Evolutionary conservation across 2,113 vertebrate genomes (phyloP), one percentile per base, ranked within the genome.

Genomic region (Chaenogobius annularis): DNA sequence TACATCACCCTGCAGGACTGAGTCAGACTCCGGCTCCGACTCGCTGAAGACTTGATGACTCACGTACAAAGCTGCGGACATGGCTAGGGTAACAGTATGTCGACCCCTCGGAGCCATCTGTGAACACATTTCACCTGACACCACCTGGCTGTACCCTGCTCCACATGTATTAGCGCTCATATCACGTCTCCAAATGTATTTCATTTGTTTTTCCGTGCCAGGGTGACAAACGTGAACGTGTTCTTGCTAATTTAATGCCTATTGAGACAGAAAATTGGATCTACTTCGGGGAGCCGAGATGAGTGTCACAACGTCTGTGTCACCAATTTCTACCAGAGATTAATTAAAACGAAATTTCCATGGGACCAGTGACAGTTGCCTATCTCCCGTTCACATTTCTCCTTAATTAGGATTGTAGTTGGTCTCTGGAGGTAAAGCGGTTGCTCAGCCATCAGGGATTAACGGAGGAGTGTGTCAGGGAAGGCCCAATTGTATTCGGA

Each of bases 231-330:
- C 78, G 81, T 86, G 78, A 84, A 85, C 87, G 89, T 88, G 88
- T 91, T 90, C 89, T 85, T 88, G 87, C 91, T 93, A 93, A 93
- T 92, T 92, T 91, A 92, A 92, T 89, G 86, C 88, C 88, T 89
- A 88, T 90, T 92, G 89, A 92, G 92, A 92, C 89, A 90, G 90
- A 92, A 92, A 91, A 92, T 93, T 91, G 88, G 90, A 91, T 91
- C 84, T 87, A 82, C 89, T 91, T 85, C 84, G 54, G 86, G 84
- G 87, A 89, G 84, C 74, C 6, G 56, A 31, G 87, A 84, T 83
- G 77, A 90, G 89, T 71, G 81, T 84, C 61, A 71, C 69, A 80
- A 80, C 78, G 80, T 81, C 77, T 44, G 69, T 73, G 84, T 81
- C 26, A 84, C 83, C 88, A 87, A 86, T 91, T 88, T 79, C 85